Evolutionary conservation across 2,888 invertebrate genomes (phyloP).

Genomic region (Ryuthela nishihirai): DNA sequence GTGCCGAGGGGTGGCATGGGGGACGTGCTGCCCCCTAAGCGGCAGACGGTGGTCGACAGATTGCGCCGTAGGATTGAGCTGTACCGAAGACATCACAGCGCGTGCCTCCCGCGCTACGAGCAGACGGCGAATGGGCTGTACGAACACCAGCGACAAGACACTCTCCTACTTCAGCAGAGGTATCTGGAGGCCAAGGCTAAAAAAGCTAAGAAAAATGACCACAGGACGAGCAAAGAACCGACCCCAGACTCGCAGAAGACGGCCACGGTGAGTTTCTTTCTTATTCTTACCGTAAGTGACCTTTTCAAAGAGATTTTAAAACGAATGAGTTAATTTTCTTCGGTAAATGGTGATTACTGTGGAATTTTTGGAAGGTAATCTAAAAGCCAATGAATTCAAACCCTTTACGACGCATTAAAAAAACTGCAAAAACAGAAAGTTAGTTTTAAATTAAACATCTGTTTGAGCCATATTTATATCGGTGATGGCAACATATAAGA

Average conservation of each 20-base stretch:
- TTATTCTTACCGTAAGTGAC: too few species aligned
- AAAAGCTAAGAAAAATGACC: conserved; percentile 67
- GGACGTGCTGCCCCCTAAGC: conserved; percentile 53
- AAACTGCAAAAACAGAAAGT: too few species aligned
- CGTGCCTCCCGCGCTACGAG: conserved; percentile 81
- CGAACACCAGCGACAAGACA: conserved; percentile 88
- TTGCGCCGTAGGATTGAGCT: conserved; percentile 76
- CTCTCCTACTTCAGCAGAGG: conserved; percentile 78
- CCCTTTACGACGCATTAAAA: too few species aligned
- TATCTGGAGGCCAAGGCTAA: conserved; percentile 89
- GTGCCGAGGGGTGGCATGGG: too few species aligned
- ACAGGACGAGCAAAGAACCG: conserved; percentile 19
- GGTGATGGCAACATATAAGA: too few species aligned
- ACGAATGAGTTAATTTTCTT: too few species aligned
- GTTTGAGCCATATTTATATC: too few species aligned
- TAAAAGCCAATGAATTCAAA: too few species aligned
- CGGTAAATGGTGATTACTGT: too few species aligned
- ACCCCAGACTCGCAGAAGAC: conserved; percentile 10
- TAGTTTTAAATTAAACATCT: too few species aligned
- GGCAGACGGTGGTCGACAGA: conserved; percentile 73
- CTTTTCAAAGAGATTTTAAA: too few species aligned
- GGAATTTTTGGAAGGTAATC: too few species aligned
- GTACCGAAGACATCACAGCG: conserved; percentile 78
- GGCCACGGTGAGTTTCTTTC: conserved; percentile 13
- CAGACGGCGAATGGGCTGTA: conserved; percentile 80